Conservation (phyloP, 2,113 vertebrate species). For the Electrona antarctica region DNA sequence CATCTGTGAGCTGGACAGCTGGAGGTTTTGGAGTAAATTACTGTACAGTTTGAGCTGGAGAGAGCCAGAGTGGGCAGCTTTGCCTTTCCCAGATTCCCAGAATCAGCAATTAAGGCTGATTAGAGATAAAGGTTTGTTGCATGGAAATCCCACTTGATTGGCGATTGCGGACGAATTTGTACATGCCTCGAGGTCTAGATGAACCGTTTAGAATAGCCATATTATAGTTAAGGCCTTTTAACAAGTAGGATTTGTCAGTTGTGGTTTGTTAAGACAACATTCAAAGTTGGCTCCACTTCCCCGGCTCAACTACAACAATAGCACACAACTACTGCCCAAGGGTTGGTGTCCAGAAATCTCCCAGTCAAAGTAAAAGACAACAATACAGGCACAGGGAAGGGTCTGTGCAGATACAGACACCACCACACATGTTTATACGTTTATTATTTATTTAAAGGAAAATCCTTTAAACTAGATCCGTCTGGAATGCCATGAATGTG, state of each 20-base stretch:
- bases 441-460: no score
- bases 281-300: no score
- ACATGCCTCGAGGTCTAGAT: constrained; percentile 6
- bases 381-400: no score
- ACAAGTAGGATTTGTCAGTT: no score
- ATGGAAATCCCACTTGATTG: constrained; percentile 12
- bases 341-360: no score
- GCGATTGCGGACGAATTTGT: constrained; percentile 31
- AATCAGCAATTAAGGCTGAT: constrained; percentile 57
- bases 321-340: no score
- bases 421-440: no score
- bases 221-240: not conserved
- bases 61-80: constrained; percentile 56
- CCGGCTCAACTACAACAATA: no score
- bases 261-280: no score
- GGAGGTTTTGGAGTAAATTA: constrained; percentile 67
- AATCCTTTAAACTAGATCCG: constrained; percentile 22
- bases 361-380: no score
- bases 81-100: constrained; percentile 39
- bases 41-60: constrained; percentile 69
- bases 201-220: constrained; percentile 3
- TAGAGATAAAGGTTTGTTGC: constrained; percentile 54
- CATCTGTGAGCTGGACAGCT: constrained; percentile 76
- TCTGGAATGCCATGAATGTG: constrained; percentile 17
- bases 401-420: no score